Conservation (phyloP, 2,113 vertebrate genomes). For the Epinephelus cyanopodus region DNA sequence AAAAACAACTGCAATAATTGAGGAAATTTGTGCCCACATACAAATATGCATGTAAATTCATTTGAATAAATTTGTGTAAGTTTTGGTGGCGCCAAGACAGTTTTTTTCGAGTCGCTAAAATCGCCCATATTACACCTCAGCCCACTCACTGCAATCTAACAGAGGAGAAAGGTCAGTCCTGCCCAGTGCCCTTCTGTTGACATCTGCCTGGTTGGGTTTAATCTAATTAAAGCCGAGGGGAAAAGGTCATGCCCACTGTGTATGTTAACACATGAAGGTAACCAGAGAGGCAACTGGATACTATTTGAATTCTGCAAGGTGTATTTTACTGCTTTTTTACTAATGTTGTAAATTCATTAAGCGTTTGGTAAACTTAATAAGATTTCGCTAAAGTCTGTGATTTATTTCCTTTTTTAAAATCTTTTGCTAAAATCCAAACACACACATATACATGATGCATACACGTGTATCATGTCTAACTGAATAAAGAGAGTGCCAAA, state of each 20-base stretch:
- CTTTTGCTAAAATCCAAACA: neutral
- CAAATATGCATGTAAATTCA: too few species aligned
- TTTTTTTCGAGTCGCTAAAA: neutral
- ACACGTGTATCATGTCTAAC: constrained; percentile 16
- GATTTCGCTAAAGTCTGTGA: neutral
- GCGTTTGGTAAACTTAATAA: neutral
- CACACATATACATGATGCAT: neutral
- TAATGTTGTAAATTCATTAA: neutral
- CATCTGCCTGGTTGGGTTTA: constrained; percentile 59
- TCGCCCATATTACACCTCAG: constrained; percentile 3
- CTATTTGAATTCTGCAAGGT: neutral
- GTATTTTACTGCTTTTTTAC: neutral
- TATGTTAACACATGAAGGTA: constrained; percentile 35
- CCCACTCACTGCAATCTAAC: constrained; percentile 20
- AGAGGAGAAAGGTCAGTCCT: constrained; percentile 68
- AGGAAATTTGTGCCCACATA: neutral
- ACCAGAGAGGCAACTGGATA: constrained; percentile 3
- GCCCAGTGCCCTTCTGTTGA: constrained; percentile 66
- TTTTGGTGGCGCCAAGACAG: constrained; percentile 4
- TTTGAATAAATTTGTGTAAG: neutral
- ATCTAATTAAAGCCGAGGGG: constrained; percentile 53
- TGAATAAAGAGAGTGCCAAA: constrained; percentile 30
- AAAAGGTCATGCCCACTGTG: constrained; percentile 64
- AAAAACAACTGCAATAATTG: neutral
- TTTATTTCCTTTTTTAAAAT: neutral